Conservation (phyloP, 2,113 vertebrate species). For the Ceyx melanurus region DNA sequence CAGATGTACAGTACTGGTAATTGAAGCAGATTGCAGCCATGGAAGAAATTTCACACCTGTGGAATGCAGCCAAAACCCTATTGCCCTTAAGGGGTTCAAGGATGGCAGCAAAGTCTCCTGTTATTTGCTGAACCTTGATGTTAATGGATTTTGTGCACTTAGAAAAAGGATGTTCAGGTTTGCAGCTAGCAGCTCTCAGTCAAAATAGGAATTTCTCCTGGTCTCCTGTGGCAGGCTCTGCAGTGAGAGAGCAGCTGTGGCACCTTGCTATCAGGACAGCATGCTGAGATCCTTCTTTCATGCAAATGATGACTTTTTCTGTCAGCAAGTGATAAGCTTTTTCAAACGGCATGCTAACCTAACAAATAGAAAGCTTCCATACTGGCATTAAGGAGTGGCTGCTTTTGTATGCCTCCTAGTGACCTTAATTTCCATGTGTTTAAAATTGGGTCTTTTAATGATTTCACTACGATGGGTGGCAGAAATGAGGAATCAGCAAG, state of each 20-base stretch:
- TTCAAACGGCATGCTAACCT: neutral
- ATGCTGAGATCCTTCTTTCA: constrained; percentile 17
- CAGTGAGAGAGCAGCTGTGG: neutral
- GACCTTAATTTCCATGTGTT: neutral
- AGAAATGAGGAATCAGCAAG: neutral
- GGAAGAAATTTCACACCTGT: neutral
- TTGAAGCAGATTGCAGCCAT: neutral
- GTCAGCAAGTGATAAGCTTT: constrained; percentile 32
- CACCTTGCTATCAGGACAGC: neutral
- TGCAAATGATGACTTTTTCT: constrained; percentile 54
- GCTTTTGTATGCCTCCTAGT: neutral
- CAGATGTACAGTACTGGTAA: neutral
- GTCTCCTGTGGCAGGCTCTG: neutral
- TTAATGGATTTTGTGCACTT: neutral
- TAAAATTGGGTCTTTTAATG: constrained; percentile 2
- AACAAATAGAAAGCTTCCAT: neutral
- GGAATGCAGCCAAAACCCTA: neutral
- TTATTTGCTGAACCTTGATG: neutral
- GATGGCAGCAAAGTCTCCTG: neutral
- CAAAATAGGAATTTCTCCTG: neutral
- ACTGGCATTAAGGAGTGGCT: neutral
- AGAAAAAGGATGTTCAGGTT: neutral
- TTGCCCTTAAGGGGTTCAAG: neutral
- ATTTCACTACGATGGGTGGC: neutral
- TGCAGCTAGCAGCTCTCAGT: neutral